phyloP scores from a whole-genome alignment of 2,113 vertebrate genomes.

The Nothobranchius furzeri region DNA sequence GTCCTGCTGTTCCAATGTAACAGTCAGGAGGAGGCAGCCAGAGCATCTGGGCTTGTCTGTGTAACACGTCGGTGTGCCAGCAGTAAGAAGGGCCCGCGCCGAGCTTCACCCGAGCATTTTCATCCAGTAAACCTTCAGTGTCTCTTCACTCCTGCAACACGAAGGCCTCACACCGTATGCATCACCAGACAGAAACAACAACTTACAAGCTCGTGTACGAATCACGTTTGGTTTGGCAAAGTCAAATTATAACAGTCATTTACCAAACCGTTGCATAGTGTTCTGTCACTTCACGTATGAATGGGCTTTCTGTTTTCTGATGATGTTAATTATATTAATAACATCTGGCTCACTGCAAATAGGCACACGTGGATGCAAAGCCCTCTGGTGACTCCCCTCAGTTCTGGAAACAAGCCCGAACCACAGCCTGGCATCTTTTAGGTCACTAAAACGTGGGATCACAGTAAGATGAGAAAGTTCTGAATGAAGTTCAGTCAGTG shows the following conservation, averaged over 20 bases:
- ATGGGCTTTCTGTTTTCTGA: background rate
- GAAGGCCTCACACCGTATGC: background rate
- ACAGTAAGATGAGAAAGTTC: no score
- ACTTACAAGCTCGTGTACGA: no score
- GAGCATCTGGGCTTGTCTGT: constrained; percentile 74
- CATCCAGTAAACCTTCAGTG: constrained; percentile 19
- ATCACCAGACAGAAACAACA: background rate
- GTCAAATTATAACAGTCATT: no score
- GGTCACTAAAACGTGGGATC: no score
- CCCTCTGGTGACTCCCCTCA: constrained; percentile 36
- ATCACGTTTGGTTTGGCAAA: background rate
- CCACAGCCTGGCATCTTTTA: no score
- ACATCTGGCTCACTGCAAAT: constrained; percentile 5
- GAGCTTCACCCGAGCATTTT: constrained; percentile 20
- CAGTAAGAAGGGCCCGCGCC: constrained; percentile 15
- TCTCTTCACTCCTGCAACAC: background rate
- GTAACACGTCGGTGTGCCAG: constrained; percentile 45
- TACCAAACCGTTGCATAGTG: background rate
- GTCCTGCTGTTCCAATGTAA: constrained; percentile 58
- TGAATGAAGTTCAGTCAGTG: no score
- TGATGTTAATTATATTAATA: constrained; percentile 18
- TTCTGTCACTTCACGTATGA: background rate
- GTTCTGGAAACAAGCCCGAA: background rate
- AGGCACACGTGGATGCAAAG: constrained; percentile 2
- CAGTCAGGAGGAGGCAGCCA: constrained; percentile 56